These are phyloP conservation scores for Oryzias dopingdopingensis DNA, from an alignment of 2,797 vertebrate species.

Conservation along the genomic window DNA sequence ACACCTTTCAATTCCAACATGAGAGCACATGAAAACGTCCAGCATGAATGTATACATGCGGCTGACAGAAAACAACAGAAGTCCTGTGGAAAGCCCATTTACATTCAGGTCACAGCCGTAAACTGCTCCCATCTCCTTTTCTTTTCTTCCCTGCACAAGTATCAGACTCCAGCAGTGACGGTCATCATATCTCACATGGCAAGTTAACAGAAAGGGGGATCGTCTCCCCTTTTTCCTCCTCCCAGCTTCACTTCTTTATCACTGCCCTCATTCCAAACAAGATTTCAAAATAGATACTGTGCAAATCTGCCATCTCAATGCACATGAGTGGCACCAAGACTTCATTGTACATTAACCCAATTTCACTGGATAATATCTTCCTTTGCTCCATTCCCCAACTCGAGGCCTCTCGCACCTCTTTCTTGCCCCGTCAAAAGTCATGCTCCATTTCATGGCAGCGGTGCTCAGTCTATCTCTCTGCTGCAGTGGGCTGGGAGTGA, in stretches of 20 bases:
- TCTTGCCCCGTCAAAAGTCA: conserved; percentile 45
- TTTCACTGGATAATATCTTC: conserved; percentile 43
- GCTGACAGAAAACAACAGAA: conserved; percentile 13
- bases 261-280: conserved; percentile 29
- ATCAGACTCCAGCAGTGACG: conserved; percentile 24
- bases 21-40: conserved; percentile 16
- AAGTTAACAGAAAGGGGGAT: conserved; percentile 9
- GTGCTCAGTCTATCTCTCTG: conserved; percentile 26
- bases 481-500: conserved; percentile 23
- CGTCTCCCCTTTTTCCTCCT: neutral
- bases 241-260: conserved; percentile 27
- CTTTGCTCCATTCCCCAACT: conserved; percentile 13
- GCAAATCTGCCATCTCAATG: conserved; percentile 44
- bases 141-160: conserved; percentile 3
- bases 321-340: conserved; percentile 40
- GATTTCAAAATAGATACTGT: conserved; percentile 33
- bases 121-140: conserved; percentile 2
- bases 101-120: conserved; percentile 41
- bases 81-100: conserved; percentile 30
- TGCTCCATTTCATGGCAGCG: conserved; percentile 47
- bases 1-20: conserved; percentile 19
- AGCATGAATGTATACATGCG: conserved; percentile 36
- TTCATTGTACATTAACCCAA: conserved; percentile 60
- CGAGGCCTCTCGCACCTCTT: conserved; percentile 29
- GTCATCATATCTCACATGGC: conserved; percentile 15